Evolutionary conservation across 1,140 invertebrate genomes (phyloP), one percentile per base, ranked within the genome.

Genomic region (Tetragonula clypearis): DNA sequence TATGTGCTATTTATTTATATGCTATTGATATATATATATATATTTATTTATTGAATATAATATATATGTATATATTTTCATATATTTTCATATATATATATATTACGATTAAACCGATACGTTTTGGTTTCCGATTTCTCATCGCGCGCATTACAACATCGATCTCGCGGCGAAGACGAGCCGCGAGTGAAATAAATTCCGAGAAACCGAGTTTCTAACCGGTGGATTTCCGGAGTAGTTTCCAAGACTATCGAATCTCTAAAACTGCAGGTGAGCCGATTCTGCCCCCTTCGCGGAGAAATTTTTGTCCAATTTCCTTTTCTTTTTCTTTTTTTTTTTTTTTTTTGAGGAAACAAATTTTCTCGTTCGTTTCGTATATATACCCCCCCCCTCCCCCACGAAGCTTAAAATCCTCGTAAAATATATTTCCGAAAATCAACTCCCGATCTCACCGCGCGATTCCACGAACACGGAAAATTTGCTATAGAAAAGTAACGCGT

Each of bases 51-150:
- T 30, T 30, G 30, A 0, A 30, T 30, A 30, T 30, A 30, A 1
- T 1, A 30, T 41, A 41, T 41, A 41, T 41, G 4, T 6, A 6
- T 41, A 41, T 41, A 41, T 6, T n/a, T n/a, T n/a, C n/a, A n/a
- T n/a, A n/a, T n/a, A n/a, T n/a, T n/a, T n/a, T n/a, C n/a, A 41
- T 41, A 41, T 41, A 41, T 0, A 41, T 6, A 71, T 58, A 30
- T 35, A 23, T 76, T 58, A 69, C 74, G 82, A 87, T 69, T 71
- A 79, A 80, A 83, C 56, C 60, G 56, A 21, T 49, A 69, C 49
- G 26, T 30, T 30, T 21, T 11, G 19, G 35, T 23, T 49, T 58
- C 30, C 65, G 73, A 77, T 73, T 23, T 55, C 6, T 56, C 56
- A 17, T 49, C 26, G 23, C 15, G 69, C 12, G 73, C 9, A 41